Conservation (phyloP, 1,140 invertebrate species). For the Danaus plexippus region DNA sequence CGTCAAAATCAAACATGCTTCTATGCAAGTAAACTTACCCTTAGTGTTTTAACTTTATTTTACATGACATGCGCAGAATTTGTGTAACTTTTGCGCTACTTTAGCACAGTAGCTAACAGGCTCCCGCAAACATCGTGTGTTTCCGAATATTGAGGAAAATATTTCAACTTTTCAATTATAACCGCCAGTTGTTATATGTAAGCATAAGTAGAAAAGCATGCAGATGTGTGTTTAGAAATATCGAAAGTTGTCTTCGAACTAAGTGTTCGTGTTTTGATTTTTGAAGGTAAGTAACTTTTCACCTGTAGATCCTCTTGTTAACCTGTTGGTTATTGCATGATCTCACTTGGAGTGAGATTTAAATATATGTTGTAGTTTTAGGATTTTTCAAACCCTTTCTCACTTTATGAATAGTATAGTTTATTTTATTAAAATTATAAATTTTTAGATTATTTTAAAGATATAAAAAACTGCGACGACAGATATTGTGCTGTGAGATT, state of each 20-base stretch:
- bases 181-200: constrained; percentile 56
- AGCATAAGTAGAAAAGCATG: constrained; percentile 60
- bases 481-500: too few species aligned
- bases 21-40: constrained; percentile 20
- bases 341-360: constrained; percentile 8
- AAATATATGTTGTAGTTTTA: too few species aligned
- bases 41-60: constrained; percentile 30
- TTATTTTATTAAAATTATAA: too few species aligned
- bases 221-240: constrained; percentile 53
- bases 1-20: neutral
- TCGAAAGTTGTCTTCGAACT: constrained; percentile 36
- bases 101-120: constrained; percentile 35
- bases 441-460: too few species aligned
- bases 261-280: constrained; percentile 46
- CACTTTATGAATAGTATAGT: neutral
- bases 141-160: constrained; percentile 21
- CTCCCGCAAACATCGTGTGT: constrained; percentile 33
- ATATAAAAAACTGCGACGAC: too few species aligned
- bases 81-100: constrained; percentile 28
- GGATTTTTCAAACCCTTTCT: neutral
- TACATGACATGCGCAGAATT: constrained; percentile 38
- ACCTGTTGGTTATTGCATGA: constrained; percentile 30
- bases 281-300: constrained; percentile 39
- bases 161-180: constrained; percentile 35
- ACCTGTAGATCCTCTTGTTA: constrained; percentile 27